Conservation (phyloP, 2,797 vertebrate species). For the Hippopotamyrus pictus region DNA sequence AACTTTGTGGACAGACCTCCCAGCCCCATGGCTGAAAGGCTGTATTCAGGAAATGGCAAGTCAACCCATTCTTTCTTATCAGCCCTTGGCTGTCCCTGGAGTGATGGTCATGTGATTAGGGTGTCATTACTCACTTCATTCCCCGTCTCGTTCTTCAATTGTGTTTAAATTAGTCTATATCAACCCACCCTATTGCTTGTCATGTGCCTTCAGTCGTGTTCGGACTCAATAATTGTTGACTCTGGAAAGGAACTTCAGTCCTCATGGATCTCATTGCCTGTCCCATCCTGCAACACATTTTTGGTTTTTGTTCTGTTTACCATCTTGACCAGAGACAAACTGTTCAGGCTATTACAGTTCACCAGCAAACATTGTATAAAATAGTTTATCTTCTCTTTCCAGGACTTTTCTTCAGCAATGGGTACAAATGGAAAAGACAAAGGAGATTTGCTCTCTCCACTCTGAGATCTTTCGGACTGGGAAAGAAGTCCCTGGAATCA, state of each 20-base stretch:
- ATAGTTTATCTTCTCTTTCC: background rate
- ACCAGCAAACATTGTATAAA: background rate
- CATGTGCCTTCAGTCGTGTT: background rate
- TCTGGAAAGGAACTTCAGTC: background rate
- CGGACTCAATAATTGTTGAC: background rate
- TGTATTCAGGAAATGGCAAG: conserved; percentile 64
- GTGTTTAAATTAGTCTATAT: background rate
- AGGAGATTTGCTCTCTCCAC: conserved; percentile 58
- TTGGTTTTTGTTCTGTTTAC: background rate
- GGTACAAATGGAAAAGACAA: conserved; percentile 56
- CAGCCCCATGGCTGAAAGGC: conserved; percentile 34
- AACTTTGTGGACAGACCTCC: conserved; percentile 63
- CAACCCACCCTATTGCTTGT: background rate
- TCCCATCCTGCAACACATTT: background rate
- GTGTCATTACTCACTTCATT: background rate
- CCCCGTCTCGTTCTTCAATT: background rate
- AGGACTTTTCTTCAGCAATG: conserved; percentile 63
- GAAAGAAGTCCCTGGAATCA: conserved; percentile 49
- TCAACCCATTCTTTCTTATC: background rate
- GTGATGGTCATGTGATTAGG: background rate
- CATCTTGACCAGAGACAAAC: background rate
- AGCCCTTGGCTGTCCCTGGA: background rate
- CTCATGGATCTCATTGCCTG: background rate
- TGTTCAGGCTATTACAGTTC: background rate
- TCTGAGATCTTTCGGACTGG: conserved; percentile 55